A percentile compares a stretch with the other conserved stretches of the same genome.
phyloP scores from a whole-genome alignment of 2,113 vertebrate species.

The Malurus alboscapulatus region DNA sequence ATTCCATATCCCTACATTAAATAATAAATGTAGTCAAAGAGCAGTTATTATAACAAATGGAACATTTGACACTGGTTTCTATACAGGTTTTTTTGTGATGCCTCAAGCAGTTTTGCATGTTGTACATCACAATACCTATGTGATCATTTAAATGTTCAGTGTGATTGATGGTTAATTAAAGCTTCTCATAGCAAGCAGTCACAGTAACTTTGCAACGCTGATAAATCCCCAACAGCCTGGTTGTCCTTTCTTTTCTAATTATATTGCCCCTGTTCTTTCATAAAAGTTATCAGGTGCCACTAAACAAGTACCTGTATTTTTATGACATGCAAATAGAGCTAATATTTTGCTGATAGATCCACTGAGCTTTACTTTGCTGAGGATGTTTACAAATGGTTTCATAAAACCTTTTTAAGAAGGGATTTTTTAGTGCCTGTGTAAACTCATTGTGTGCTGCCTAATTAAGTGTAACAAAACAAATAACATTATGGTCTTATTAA shows the following conservation, averaged over 20 bases:
- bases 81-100: background rate
- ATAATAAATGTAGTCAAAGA: background rate
- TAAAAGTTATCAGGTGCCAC: background rate
- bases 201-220: background rate
- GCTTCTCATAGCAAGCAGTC: background rate
- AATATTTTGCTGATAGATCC: background rate
- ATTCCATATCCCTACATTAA: background rate
- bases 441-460: constrained; percentile 3
- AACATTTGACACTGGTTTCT: background rate
- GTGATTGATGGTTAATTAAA: constrained; percentile 1
- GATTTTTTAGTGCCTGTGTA: constrained; percentile 3
- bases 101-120: background rate
- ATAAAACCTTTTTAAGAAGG: constrained; percentile 27
- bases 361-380: background rate
- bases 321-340: background rate
- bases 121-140: background rate
- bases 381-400: constrained; percentile 32
- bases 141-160: background rate
- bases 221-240: background rate
- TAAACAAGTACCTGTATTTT: constrained; percentile 5
- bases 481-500: background rate
- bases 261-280: background rate
- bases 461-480: constrained; percentile 7
- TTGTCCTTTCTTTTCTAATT: background rate
- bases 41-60: background rate